A percentile compares a stretch with the other conserved stretches of the same genome.
Conservation (phyloP, 2,888 invertebrate species). For the Chironomus tentans region DNA sequence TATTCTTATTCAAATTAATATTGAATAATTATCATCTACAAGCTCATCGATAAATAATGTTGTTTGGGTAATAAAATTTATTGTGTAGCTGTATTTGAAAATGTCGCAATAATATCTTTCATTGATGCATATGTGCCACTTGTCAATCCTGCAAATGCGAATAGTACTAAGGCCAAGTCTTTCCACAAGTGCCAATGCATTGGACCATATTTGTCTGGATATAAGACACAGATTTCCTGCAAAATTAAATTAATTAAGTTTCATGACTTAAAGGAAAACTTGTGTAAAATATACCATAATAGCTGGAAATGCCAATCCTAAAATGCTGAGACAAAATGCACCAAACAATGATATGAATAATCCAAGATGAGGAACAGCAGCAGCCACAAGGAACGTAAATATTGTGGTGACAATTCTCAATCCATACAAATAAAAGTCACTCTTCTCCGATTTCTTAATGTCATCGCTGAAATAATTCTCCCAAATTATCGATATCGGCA, state of each 20-base stretch:
- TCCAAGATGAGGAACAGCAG: constrained; percentile 59
- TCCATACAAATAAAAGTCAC: constrained; percentile 45
- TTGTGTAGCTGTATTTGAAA: neutral
- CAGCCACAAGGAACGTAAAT: constrained; percentile 58
- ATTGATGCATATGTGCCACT: constrained; percentile 59
- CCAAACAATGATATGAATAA: constrained; percentile 70
- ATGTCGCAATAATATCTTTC: constrained; percentile 44
- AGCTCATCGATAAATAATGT: no score
- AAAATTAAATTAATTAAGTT: neutral
- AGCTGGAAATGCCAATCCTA: constrained; percentile 67
- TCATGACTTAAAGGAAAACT: no score
- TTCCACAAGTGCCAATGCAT: constrained; percentile 43
- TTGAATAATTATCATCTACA: no score
- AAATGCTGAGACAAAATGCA: constrained; percentile 59
- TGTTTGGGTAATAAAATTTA: neutral
- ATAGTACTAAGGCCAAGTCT: constrained; percentile 47
- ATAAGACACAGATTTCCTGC: constrained; percentile 57
- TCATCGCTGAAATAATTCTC: constrained; percentile 41
- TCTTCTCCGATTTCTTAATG: constrained; percentile 38
- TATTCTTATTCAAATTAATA: no score
- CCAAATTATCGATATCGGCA: constrained; percentile 76
- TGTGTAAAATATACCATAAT: constrained; percentile 45
- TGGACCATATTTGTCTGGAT: constrained; percentile 51
- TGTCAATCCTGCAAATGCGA: constrained; percentile 54
- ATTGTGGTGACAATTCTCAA: constrained; percentile 47